phyloP scores from a whole-genome alignment of 1,140 invertebrate genomes.

The Palaemon carinicauda region DNA sequence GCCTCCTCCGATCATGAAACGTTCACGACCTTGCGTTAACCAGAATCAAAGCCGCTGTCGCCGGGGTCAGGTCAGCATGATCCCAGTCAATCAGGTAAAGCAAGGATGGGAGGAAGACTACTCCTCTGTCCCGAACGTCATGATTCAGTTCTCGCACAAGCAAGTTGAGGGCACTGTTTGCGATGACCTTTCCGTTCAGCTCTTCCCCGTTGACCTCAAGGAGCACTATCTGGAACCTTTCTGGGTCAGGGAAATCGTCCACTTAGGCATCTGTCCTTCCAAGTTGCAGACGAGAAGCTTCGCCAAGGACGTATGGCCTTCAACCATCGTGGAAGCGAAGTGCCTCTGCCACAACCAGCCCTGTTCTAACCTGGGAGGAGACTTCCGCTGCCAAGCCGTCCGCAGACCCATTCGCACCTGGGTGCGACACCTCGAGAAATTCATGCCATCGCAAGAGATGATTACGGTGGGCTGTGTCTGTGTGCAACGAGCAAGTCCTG shows the following conservation, averaged over 20 bases:
- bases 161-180: conserved; percentile 21
- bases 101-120: conserved; percentile 29
- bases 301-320: conserved; percentile 36
- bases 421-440: conserved; percentile 9
- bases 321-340: conserved; percentile 37
- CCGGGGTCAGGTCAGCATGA: not conserved
- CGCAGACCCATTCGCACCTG: conserved; percentile 28
- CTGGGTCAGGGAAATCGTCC: conserved; percentile 24
- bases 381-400: conserved; percentile 45
- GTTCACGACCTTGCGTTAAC: not conserved
- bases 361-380: conserved; percentile 42
- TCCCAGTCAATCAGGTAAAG: not conserved
- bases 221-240: conserved; percentile 13
- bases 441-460: conserved; percentile 19
- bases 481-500: conserved; percentile 10
- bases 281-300: conserved; percentile 25
- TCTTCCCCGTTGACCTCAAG: conserved; percentile 34
- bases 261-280: conserved; percentile 54
- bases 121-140: conserved; percentile 1
- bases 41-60: not conserved
- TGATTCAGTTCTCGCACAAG: conserved; percentile 30
- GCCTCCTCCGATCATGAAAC: not conserved
- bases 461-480: conserved; percentile 42
- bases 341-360: conserved; percentile 36
- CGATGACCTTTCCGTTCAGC: conserved; percentile 30